Evolutionary conservation across 1,140 invertebrate genomes (phyloP).

Genomic region (Drosophila mauritiana): DNA sequence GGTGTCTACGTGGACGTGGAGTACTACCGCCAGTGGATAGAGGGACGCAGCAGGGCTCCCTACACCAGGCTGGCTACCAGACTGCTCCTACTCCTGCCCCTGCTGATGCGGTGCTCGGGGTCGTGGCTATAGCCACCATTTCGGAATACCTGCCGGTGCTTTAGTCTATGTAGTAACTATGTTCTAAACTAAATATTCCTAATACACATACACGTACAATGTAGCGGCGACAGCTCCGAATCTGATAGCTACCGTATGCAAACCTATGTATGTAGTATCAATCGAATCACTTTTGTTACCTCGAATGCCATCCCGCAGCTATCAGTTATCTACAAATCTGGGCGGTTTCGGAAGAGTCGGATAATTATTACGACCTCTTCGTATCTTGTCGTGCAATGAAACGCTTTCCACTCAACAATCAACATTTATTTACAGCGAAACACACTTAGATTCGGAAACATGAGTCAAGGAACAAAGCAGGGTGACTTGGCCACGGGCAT

Average conservation of each 20-base stretch:
- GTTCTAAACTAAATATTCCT: no score
- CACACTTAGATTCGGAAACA: constrained; percentile 50
- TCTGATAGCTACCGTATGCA: no score
- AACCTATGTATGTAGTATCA: background rate
- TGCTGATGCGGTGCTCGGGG: background rate
- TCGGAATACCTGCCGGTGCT: background rate
- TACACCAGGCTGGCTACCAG: background rate
- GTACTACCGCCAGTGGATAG: constrained; percentile 76
- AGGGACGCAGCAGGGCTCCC: constrained; percentile 36
- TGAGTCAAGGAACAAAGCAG: constrained; percentile 20
- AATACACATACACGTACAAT: no score
- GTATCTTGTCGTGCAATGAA: constrained; percentile 1
- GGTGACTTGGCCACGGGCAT: background rate
- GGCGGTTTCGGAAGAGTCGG: constrained; percentile 4
- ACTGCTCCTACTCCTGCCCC: background rate
- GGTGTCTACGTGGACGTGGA: constrained; percentile 90
- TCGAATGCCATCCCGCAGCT: no score
- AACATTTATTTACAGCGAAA: constrained; percentile 77
- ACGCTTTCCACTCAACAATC: constrained; percentile 35
- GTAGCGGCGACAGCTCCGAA: no score
- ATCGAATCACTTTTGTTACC: background rate
- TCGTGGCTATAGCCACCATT: background rate
- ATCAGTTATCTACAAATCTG: background rate
- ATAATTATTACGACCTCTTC: background rate
- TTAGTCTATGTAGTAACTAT: background rate